Evolutionary conservation across 2,888 invertebrate species (phyloP).

Genomic region (Perizoma affinitatum): DNA sequence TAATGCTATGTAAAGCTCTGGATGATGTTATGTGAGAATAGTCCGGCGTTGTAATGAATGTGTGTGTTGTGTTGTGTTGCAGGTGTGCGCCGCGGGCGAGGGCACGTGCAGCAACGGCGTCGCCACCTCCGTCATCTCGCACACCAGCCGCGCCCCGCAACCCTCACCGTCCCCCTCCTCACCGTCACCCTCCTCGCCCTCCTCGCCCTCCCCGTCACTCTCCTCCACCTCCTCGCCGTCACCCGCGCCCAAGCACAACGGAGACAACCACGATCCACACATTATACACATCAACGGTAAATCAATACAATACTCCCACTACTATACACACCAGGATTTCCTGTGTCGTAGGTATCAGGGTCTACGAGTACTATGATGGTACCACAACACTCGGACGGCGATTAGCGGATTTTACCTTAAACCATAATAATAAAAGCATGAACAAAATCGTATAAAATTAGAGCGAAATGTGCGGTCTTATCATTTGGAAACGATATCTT

Average conservation of each 20-base stretch:
- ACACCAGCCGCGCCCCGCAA: conserved; percentile 78
- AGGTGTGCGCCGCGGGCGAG: conserved; percentile 46
- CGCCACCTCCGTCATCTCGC: conserved; percentile 92
- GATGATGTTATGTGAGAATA: not conserved
- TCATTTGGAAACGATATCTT: too few species aligned
- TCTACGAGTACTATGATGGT: too few species aligned
- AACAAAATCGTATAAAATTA: too few species aligned
- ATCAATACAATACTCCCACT: not conserved
- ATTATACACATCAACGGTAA: conserved; percentile 23
- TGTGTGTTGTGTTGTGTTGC: conserved; percentile 21
- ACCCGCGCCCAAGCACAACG: conserved; percentile 19
- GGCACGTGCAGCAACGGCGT: conserved; percentile 62
- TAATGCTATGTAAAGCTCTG: too few species aligned
- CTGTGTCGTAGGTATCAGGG: too few species aligned
- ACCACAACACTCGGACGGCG: too few species aligned
- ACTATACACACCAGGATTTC: too few species aligned
- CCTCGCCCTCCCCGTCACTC: conserved; percentile 33
- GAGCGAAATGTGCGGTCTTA: too few species aligned
- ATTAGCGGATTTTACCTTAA: too few species aligned
- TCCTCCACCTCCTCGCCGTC: conserved; percentile 8
- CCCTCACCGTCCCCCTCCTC: too few species aligned
- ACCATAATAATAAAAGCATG: too few species aligned
- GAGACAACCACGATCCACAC: conserved; percentile 18
- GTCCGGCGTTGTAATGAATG: not conserved
- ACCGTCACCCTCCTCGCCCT: conserved; percentile 15